Evolutionary conservation across 64 coral and sea anemone genomes (phyloP), one percentile per base, ranked within the genome.

Genomic region (Montipora capricornis): DNA sequence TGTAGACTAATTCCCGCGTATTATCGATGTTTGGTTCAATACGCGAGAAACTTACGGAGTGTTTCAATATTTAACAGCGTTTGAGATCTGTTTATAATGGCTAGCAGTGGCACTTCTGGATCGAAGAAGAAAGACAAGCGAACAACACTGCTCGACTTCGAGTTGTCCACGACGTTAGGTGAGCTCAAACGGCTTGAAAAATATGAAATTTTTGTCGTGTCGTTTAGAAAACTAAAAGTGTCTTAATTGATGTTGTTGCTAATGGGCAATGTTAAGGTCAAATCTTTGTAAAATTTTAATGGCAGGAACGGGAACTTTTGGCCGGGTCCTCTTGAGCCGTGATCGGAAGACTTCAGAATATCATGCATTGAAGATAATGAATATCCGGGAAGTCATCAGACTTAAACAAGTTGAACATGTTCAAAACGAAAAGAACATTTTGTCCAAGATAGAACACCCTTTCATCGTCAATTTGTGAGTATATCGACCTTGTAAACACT

Each of bases 401-500:
- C 80, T 99, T 12, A 99, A 99, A 89, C 98, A 99, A 95, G 98
- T 99, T 29, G 98, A 99, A 79, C 98, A 99, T 66, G 98, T 99
- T n/a, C 98, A 99, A 50, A 99, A 99, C 74, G 98, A 99, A 81
- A 99, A 99, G 85, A 90, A 83, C 50, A 99, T 99, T 57, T 82
- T 99, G 0, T 89, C 90, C 16, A 92, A 92, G 85, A 96, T 99
- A 49, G 98, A 99, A 51, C 95, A 99, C 19, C 98, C 98, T 55
- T 99, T 99, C 78, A 89, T 99, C 13, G 98, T 99, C 5, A 99
- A 99, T 60, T 96, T 99, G 98, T 99, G 89, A 99, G 98, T 98
- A 89, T 78, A 48, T 76, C 44, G 52, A 26, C 45, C 5, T 59
- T 84, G 45, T 73, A 94, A 71, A 64, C 87, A 73, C 47, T 76